phyloP scores from a whole-genome alignment of 1,140 invertebrate genomes.

The Archivesica marissinica region DNA sequence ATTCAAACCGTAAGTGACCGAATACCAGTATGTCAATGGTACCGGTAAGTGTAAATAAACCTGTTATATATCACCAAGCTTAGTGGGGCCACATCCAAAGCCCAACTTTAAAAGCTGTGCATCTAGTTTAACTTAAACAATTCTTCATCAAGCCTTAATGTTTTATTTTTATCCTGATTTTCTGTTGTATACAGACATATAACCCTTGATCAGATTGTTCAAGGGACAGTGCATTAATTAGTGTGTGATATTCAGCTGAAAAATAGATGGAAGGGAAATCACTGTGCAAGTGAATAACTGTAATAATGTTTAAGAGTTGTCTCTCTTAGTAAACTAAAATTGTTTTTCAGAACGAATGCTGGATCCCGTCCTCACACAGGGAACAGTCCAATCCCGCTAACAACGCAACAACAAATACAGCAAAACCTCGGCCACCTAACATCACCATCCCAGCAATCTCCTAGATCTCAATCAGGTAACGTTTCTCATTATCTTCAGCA shows the following conservation, averaged over 20 bases:
- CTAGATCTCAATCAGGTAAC: slow-evolving; percentile 12
- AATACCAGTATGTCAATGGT: too few species aligned
- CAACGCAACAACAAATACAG: slow-evolving; percentile 38
- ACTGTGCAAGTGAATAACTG: neutral
- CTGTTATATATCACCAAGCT: too few species aligned
- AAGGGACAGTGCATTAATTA: neutral
- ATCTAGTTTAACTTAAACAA: too few species aligned
- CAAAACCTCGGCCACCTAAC: slow-evolving; percentile 18
- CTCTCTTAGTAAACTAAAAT: neutral
- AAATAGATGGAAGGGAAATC: neutral
- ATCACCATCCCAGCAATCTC: neutral
- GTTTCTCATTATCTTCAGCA: neutral
- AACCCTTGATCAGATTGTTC: too few species aligned
- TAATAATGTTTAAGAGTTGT: neutral
- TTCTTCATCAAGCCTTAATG: too few species aligned
- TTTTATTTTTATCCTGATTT: too few species aligned
- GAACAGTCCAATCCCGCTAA: slow-evolving; percentile 3
- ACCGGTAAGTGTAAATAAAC: too few species aligned
- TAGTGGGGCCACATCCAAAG: too few species aligned
- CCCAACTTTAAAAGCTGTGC: too few species aligned
- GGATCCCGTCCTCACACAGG: slow-evolving; percentile 9
- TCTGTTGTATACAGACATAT: too few species aligned
- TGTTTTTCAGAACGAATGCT: slow-evolving; percentile 13
- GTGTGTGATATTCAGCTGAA: neutral
- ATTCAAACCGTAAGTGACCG: too few species aligned